Conservation (phyloP, 2,888 invertebrate genomes). For the Tachina grossa region DNA sequence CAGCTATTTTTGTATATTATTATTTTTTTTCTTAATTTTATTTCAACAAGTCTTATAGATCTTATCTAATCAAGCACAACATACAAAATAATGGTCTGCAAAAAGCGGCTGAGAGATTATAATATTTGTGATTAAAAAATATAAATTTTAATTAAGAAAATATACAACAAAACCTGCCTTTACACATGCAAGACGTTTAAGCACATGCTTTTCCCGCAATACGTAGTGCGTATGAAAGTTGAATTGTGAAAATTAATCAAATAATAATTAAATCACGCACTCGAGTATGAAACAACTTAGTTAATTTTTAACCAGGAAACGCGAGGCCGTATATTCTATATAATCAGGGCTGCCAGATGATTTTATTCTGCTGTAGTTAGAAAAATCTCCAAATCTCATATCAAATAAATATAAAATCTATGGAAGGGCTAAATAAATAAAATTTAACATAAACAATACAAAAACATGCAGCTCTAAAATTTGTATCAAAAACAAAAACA, state of each 20-base stretch:
- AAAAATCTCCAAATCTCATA: no score
- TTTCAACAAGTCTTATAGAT: no score
- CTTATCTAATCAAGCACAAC: background rate
- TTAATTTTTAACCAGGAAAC: background rate
- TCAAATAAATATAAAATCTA: no score
- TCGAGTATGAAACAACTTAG: background rate
- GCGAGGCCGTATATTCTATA: no score
- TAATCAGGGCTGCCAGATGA: no score
- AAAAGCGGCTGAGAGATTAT: background rate
- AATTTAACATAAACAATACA: no score
- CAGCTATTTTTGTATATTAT: no score
- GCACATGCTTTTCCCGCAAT: background rate
- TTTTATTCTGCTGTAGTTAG: no score
- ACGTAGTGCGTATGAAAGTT: conserved; percentile 12
- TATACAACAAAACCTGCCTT: background rate
- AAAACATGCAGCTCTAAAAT: no score
- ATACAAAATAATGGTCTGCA: background rate
- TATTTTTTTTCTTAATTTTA: no score
- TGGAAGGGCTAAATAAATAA: no score
- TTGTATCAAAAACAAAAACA: no score
- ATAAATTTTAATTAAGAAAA: background rate
- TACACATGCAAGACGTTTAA: conserved; percentile 6
- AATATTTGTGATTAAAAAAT: background rate
- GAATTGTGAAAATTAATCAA: conserved; percentile 27
- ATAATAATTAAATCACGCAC: background rate